Evolutionary conservation across 2,888 invertebrate genomes (phyloP), one percentile per base, ranked within the genome.

Genomic region (Sinhomidia bicolor): DNA sequence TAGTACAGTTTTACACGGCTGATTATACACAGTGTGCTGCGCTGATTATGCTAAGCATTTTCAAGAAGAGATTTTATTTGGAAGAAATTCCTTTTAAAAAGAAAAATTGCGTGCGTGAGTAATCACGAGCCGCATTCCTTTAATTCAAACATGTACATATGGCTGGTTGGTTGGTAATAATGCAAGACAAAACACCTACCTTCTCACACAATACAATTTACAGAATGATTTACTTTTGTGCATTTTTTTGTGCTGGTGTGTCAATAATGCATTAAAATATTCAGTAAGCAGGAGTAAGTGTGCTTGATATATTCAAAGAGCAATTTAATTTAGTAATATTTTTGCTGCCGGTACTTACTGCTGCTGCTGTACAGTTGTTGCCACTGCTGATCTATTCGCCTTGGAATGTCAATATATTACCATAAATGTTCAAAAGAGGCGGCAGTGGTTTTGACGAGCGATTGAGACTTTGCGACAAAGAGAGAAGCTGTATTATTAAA

Each of bases 361-460:
- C 9, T 51, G 54, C 20, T 17, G 1, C 20, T 60, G 60, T 10
- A 60, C 20, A 10, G 23, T 36, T 36, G 32, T n/a, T 17, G 7
- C n/a, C 14, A 1, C 57, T n/a, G 6, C 10, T 23, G 23, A 26
- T 60, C n/a, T 65, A 14, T n/a, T 65, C 36, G 20, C 71, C 71
- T 71, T 71, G 41, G 71, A 71, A 71, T 71, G 71, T 71, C 71
- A 71, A 47, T 71, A 41, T 41, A 71, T 71, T 44, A 47, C 71
- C 44, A 71, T 71, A 71, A 71, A 71, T 44, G 23, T 20, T 44
- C 12, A 44, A 20, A 68, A 29, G 14, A 68, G 71, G 44, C 71
- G 71, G 71, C 44, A 71, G 71, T 47, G 47, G 23, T 44, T 71
- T 71, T 47, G 41, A 14, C 12, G 29, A 47, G 12, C 57, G 20